Base-by-base conservation (phyloP, 2,797 vertebrate species). In the Gymnocypris eckloni region DNA sequence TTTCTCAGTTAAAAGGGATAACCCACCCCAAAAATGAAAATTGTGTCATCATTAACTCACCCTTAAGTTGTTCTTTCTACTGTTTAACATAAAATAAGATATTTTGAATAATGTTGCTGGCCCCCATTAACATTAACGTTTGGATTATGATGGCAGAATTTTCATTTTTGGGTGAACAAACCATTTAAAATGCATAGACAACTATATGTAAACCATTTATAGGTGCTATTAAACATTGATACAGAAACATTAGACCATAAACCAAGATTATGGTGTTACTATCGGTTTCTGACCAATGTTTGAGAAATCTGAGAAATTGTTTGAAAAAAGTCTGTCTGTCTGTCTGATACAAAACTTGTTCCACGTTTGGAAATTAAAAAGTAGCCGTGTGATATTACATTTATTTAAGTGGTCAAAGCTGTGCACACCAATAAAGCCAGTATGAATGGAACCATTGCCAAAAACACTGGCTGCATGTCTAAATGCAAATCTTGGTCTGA, bases 401-500 rank as follows among this genome's bases (percentile, higher is more conserved):
- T 39, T 41, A 79, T 45, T 45, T 79, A 45, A 64, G 13, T 45
- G 77, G 77, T 79, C 39, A 45, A 64, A 45, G 56, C 77, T 79
- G 77, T 61, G 39, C 39, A 79, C 77, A 64, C 37, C 8, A 39
- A 25, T 79, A 79, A 45, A 43, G n/a, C 59, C n/a, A 12, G 37
- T 28, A 43, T 45, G 12, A 43, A 61, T 2, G 52, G 54, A 33
- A 22, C n/a, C 50, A 6, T 39, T 77, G 75, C 20, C 75, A 77
- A 77, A 77, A 13, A 77, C 77, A 45, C 15, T 79, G 56, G n/a
- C 56, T 79, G 13, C 39, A 64, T 79, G 52, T 77, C 33, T 77
- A 77, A 56, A 79, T 79, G 22, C 77, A 64, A 43, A 61, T 79
- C 13, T 79, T 45, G 10, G 59, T 79, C 77, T 79, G 77, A 45